phyloP scores from a whole-genome alignment of 2,113 vertebrate genomes.

The Malurus elegans region DNA sequence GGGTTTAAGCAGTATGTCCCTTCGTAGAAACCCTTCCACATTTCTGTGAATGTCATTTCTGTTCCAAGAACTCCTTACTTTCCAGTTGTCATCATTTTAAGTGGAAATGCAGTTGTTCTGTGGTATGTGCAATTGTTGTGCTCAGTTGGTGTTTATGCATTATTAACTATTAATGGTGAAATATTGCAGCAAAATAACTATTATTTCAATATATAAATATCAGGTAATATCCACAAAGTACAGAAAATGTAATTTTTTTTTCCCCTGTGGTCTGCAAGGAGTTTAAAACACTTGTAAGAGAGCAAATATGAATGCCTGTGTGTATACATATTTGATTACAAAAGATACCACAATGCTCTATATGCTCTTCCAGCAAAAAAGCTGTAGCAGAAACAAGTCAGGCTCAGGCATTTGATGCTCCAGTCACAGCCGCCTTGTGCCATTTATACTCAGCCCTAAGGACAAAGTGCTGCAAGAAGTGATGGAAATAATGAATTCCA shows the following conservation, averaged over 20 bases:
- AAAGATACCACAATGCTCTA: background rate
- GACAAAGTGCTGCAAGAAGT: slow-evolving; percentile 23
- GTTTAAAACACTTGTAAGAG: background rate
- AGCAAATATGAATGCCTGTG: background rate
- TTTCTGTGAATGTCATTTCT: background rate
- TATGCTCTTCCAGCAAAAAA: background rate
- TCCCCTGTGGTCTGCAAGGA: background rate
- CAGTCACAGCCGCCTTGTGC: background rate
- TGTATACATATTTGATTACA: background rate
- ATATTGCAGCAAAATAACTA: background rate
- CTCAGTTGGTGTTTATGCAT: background rate
- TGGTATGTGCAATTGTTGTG: background rate
- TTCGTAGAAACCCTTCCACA: background rate
- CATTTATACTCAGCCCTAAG: slow-evolving; percentile 13
- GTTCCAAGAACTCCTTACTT: background rate
- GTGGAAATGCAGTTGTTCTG: background rate
- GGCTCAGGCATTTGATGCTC: background rate
- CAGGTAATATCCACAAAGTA: background rate
- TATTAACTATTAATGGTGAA: too few relatives aligned
- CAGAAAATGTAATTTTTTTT: fast-evolving
- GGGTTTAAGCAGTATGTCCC: background rate
- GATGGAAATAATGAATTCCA: slow-evolving; percentile 45
- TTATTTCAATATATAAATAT: background rate
- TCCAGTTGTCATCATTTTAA: background rate
- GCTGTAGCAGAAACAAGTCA: background rate